Percentiles rank a stretch among this genome's conserved stretches.
Evolutionary conservation across 1,140 invertebrate genomes (phyloP).

Genomic region (Drosophila busckii): DNA sequence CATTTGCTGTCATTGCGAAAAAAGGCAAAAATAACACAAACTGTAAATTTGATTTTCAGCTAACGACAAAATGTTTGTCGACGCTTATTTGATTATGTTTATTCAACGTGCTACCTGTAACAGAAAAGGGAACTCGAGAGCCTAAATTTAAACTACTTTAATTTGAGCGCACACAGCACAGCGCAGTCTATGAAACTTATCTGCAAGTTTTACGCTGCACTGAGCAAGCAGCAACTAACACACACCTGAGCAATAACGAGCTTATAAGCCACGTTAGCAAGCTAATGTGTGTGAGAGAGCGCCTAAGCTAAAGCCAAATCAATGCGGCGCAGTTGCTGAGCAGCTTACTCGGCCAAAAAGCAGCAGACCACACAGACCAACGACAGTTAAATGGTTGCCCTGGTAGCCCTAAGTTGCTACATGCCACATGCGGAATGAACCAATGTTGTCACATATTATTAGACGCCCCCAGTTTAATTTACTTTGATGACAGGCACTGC

Average conservation of each 20-base stretch:
- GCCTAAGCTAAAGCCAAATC: slow-evolving; percentile 37
- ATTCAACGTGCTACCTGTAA: slow-evolving; percentile 52
- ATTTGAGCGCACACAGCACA: slow-evolving; percentile 54
- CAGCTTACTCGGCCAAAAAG: slow-evolving; percentile 19
- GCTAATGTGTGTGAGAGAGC: slow-evolving; percentile 23
- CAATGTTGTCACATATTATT: slow-evolving; percentile 23
- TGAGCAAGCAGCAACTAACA: slow-evolving; percentile 33
- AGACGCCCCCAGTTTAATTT: slow-evolving; percentile 20
- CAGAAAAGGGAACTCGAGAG: slow-evolving; percentile 1
- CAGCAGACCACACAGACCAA: slow-evolving; percentile 4
- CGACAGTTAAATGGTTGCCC: slow-evolving; percentile 23
- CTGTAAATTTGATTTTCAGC: slow-evolving; percentile 59
- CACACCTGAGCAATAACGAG: slow-evolving; percentile 38
- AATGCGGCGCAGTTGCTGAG: slow-evolving; percentile 39
- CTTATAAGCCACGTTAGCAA: slow-evolving; percentile 51
- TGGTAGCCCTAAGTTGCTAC: slow-evolving; percentile 14
- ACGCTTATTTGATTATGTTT: slow-evolving; percentile 74
- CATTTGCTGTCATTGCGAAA: slow-evolving; percentile 31
- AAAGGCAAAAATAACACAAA: slow-evolving; percentile 1
- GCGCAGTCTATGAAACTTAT: slow-evolving; percentile 71
- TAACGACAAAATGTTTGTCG: slow-evolving; percentile 43
- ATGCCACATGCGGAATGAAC: slow-evolving; percentile 25
- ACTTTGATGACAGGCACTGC: slow-evolving; percentile 1
- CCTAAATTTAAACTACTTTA: slow-evolving; percentile 36
- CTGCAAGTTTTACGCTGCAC: slow-evolving; percentile 58